Percentiles rank a stretch among this genome's conserved stretches.
These are phyloP conservation scores for Centroberyx gerrardi DNA, from an alignment of 2,797 vertebrate genomes.

Conservation along the genomic window DNA sequence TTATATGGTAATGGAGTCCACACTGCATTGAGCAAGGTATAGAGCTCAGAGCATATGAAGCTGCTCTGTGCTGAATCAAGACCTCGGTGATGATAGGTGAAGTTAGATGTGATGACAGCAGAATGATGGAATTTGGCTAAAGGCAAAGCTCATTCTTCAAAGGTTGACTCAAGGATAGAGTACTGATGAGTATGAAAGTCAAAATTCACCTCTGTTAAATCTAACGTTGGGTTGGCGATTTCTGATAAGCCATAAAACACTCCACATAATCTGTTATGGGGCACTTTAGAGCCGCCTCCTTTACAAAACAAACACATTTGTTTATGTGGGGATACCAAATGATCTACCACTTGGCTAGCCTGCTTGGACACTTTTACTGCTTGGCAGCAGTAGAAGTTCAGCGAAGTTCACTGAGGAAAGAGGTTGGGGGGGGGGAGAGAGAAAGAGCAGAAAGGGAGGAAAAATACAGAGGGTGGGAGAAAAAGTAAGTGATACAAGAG, in stretches of 20 bases:
- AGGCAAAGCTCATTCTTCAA: constrained; percentile 41
- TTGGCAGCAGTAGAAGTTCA: constrained; percentile 37
- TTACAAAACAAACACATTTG: constrained; percentile 41
- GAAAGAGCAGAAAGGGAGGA: background rate
- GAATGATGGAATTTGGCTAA: constrained; percentile 50
- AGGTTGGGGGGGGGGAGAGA: background rate
- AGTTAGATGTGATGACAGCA: constrained; percentile 35
- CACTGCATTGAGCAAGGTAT: background rate
- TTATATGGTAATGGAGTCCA: too few species aligned
- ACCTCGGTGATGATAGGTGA: constrained; percentile 19
- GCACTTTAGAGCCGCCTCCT: constrained; percentile 31
- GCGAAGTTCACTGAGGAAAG: constrained; percentile 17
- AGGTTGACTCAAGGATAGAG: constrained; percentile 61
- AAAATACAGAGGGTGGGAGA: constrained; percentile 26
- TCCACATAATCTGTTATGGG: constrained; percentile 13
- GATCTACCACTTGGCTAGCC: constrained; percentile 9
- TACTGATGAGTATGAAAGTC: constrained; percentile 19
- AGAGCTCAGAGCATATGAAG: background rate
- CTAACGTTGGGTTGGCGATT: constrained; percentile 15
- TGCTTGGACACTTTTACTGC: constrained; percentile 11
- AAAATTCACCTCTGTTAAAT: constrained; percentile 33
- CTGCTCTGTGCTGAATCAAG: constrained; percentile 36
- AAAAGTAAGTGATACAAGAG: constrained; percentile 25
- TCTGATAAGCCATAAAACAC: constrained; percentile 29
- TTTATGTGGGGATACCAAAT: constrained; percentile 37